Evolutionary conservation across 2,797 vertebrate genomes (phyloP).

Genomic region (Cirrhinus mrigala): DNA sequence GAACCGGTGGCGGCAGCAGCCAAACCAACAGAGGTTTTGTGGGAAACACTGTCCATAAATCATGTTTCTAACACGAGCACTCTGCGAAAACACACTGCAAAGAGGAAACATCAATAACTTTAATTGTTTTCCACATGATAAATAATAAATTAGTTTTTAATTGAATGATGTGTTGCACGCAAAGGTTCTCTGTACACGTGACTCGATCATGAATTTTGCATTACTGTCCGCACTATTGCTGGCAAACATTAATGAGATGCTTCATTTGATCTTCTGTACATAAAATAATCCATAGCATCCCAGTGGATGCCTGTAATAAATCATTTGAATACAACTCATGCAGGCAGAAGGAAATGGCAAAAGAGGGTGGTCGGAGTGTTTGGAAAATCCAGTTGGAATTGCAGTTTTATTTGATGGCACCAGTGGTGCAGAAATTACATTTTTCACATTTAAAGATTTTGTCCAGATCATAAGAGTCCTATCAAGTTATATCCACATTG

Average conservation of each 20-base stretch:
- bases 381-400: not conserved
- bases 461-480: not conserved
- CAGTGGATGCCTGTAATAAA: constrained; percentile 32
- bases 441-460: not conserved
- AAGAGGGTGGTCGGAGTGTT: not conserved
- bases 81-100: not conserved
- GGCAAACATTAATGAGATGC: constrained; percentile 27
- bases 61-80: not conserved
- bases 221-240: constrained; percentile 3
- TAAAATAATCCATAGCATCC: constrained; percentile 17
- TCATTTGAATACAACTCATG: not conserved
- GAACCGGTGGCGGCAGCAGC: not conserved
- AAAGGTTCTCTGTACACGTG: constrained; percentile 16
- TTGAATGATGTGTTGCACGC: constrained; percentile 19
- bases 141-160: constrained; percentile 45
- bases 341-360: not conserved
- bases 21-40: constrained; percentile 11
- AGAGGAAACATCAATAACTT: constrained; percentile 15
- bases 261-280: constrained; percentile 23
- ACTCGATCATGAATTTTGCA: constrained; percentile 32
- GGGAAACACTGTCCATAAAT: constrained; percentile 12
- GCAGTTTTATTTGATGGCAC: not conserved
- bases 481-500: not conserved
- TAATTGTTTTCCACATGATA: constrained; percentile 34
- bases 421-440: not conserved